Conservation (phyloP, 2,797 vertebrate genomes). For the Melanogrammus aeglefinus region DNA sequence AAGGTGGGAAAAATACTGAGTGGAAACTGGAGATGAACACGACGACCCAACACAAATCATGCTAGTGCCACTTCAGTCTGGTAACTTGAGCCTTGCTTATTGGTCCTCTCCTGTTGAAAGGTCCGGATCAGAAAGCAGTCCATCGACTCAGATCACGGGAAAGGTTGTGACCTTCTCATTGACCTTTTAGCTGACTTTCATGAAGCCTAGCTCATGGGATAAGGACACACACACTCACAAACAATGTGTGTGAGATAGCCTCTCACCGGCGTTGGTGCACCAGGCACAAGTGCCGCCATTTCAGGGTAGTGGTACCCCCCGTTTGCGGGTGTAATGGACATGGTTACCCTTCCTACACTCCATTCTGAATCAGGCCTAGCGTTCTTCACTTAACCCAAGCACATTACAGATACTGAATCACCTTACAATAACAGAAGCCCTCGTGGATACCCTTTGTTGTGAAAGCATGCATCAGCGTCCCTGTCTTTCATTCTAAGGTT, state of each 20-base stretch:
- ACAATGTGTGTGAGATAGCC: not conserved
- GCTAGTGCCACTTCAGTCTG: not conserved
- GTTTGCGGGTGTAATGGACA: not conserved
- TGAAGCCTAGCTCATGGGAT: conserved; percentile 42
- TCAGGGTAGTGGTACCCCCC: not conserved
- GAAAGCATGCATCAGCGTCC: not conserved
- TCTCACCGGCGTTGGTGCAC: not conserved
- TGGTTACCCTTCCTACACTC: not conserved
- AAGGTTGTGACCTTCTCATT: conserved; percentile 71
- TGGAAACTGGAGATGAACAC: not conserved
- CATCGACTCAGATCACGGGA: conserved; percentile 63
- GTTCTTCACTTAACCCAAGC: not conserved
- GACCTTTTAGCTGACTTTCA: conserved; percentile 70
- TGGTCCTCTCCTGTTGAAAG: conserved; percentile 52
- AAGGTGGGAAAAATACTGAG: not conserved
- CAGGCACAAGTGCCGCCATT: not conserved
- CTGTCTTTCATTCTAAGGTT: not conserved
- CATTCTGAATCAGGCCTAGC: not conserved
- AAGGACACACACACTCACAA: conserved; percentile 24
- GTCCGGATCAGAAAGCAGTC: conserved; percentile 62
- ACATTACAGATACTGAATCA: not conserved
- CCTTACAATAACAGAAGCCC: not conserved
- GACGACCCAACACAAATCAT: not conserved
- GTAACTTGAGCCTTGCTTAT: conserved; percentile 21
- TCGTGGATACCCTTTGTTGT: not conserved